phyloP scores from a whole-genome alignment of 2,113 vertebrate species.

The Ictalurus punctatus region DNA sequence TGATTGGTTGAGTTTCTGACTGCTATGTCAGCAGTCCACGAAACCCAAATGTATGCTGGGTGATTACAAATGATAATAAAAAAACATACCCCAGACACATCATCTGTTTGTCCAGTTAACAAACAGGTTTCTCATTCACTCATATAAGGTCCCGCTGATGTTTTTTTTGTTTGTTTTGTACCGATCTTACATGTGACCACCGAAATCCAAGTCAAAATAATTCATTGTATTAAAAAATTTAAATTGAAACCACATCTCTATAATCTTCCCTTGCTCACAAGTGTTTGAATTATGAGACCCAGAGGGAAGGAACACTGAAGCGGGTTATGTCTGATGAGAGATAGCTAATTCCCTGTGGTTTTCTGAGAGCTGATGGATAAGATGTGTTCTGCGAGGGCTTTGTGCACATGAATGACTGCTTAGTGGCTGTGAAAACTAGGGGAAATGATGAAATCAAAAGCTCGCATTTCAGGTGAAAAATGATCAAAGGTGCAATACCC shows the following conservation, averaged over 20 bases:
- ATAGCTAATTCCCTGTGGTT: conserved; percentile 43
- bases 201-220: neutral
- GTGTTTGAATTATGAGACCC: neutral
- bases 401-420: conserved; percentile 45
- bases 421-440: conserved; percentile 27
- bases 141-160: neutral
- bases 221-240: neutral
- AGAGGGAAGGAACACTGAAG: neutral
- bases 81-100: neutral
- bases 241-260: conserved; percentile 1
- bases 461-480: conserved; percentile 49
- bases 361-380: conserved; percentile 41
- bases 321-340: conserved; percentile 29
- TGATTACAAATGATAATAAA: conserved; percentile 4
- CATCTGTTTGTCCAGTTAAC: neutral
- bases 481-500: conserved; percentile 31
- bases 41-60: neutral
- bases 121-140: neutral
- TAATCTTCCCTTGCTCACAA: neutral
- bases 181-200: neutral
- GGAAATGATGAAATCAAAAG: conserved; percentile 42
- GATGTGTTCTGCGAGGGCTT: conserved; percentile 40
- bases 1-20: neutral
- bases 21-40: neutral
- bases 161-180: neutral